Percentiles rank a stretch among this genome's conserved stretches.
These are phyloP conservation scores for Ramphastos sulfuratus DNA, from an alignment of 2,113 vertebrate genomes.

Conservation along the genomic window DNA sequence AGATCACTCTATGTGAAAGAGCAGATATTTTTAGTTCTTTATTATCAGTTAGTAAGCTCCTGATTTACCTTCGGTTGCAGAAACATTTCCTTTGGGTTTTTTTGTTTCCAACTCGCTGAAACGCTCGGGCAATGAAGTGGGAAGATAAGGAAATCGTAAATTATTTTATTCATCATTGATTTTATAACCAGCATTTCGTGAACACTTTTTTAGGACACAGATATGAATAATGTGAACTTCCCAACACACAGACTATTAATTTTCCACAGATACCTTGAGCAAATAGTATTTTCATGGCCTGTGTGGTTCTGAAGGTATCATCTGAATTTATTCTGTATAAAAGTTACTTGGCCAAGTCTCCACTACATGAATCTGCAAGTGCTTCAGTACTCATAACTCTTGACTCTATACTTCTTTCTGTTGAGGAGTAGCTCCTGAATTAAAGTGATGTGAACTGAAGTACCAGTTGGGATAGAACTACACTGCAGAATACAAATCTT, in stretches of 20 bases:
- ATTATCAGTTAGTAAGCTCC: not conserved
- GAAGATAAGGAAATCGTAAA: not conserved
- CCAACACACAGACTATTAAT: not conserved
- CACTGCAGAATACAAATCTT: not conserved
- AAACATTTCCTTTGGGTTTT: not conserved
- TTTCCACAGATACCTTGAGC: not conserved
- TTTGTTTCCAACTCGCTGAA: not conserved
- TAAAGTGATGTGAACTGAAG: not conserved
- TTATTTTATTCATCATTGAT: not conserved
- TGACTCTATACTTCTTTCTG: not conserved
- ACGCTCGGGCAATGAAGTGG: not conserved
- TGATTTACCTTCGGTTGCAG: not conserved
- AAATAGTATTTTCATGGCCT: not conserved
- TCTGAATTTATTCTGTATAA: not conserved
- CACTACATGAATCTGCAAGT: not conserved
- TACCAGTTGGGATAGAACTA: not conserved
- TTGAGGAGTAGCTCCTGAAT: not conserved
- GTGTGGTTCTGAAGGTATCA: not conserved
- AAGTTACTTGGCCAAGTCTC: not conserved
- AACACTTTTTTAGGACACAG: not conserved
- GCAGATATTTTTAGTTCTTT: not conserved
- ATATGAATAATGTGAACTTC: not conserved
- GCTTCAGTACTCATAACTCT: not conserved
- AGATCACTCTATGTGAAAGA: not conserved
- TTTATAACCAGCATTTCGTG: not conserved